These are phyloP conservation scores for Crotalus helleri DNA, from an alignment of 2,113 vertebrate species.

Conservation along the genomic window DNA sequence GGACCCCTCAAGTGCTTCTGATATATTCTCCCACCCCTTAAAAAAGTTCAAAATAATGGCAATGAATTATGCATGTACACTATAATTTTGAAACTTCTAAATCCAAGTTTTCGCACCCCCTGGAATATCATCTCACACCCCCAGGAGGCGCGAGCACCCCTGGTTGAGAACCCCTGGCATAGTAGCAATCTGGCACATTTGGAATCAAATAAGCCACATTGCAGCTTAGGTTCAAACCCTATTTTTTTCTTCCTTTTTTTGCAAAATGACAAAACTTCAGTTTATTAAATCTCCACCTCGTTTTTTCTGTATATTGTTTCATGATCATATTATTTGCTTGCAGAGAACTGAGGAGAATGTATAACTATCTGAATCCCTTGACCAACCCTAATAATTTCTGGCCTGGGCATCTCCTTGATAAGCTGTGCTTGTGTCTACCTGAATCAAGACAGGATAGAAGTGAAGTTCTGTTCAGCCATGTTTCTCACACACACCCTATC, in stretches of 20 bases:
- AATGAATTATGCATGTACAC: no score
- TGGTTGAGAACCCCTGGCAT: neutral
- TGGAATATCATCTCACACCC: no score
- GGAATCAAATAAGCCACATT: neutral
- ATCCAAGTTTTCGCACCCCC: no score
- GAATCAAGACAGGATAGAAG: neutral
- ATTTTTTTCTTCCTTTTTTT: neutral
- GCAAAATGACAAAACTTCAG: neutral
- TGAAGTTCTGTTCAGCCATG: constrained; percentile 41
- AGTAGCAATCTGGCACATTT: neutral
- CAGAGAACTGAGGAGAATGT: constrained; percentile 47
- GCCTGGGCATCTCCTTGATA: constrained; percentile 64
- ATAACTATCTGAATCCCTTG: neutral
- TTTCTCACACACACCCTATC: neutral
- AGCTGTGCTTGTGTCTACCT: constrained; percentile 48
- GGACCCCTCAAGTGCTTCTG: no score
- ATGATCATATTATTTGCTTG: neutral
- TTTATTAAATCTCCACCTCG: neutral
- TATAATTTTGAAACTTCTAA: no score
- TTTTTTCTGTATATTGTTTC: neutral
- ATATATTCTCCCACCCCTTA: no score
- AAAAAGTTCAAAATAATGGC: no score
- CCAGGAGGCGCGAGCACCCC: no score
- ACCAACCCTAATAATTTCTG: constrained; percentile 61
- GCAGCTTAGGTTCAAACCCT: neutral